Evolutionary conservation across 2,797 vertebrate species (phyloP), one percentile per base, ranked within the genome.

Genomic region (Coranthus polyacanthus): DNA sequence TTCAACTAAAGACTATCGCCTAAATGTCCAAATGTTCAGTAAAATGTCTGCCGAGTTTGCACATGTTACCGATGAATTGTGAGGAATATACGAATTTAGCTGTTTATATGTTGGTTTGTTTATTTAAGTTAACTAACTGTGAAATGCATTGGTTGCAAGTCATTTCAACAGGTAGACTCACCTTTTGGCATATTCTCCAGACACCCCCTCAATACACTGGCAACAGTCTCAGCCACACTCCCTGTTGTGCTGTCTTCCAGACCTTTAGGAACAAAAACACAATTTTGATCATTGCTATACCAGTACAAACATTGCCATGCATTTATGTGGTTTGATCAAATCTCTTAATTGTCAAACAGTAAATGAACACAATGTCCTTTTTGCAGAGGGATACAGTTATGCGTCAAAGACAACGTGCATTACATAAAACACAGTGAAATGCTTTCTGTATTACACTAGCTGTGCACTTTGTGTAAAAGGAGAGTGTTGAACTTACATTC

Each of bases 171-270:
- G 11, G 16, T 26, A 6, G 12, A 68, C 86, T 90, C 81, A 95
- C 94, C 92, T 92, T 95, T 95, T 3, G 97, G 96, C 97, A 99
- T 98, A 63, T 95, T 98, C 81, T 98, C 96, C 29, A 99, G 86
- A 75, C 97, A 98, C 38, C 96, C 96, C 56, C 95, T 92, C 64
- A 99, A 85, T 18, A 99, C 96, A 38, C 95, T 95, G n/a, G 95
- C 93, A 2, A 99, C 96, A 0, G 96, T 96, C 77, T 98, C 96
- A 0, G 97, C 98, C 58, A 98, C 96, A 0, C 94, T 96, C 22
- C 97, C 96, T 71, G 96, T 97, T 0, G 96, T 97, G 83, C 91
- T 96, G 79, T 98, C 97, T 87, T 99, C 97, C 20, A 99, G 92
- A 81, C 97, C 98, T 99, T 73, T 3, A 46, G 34, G 15, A 61